Base-by-base conservation (phyloP, 1,140 invertebrate species). In the Drosophila tsacasi region DNA sequence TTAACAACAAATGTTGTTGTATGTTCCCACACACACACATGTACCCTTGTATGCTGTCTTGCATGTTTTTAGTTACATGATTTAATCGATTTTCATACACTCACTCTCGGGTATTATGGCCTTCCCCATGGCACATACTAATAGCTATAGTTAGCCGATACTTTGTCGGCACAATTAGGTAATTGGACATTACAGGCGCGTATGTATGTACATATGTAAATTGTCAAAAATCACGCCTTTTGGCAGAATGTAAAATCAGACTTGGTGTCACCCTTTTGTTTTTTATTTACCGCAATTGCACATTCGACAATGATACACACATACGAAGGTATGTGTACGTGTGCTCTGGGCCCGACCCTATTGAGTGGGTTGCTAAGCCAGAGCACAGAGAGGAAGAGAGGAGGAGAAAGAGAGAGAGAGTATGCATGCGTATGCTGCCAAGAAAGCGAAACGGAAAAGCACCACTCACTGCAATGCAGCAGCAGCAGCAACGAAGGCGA, bases 51-150 rank as follows among this genome's bases (percentile, higher is more conserved):
- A 64, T 50, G 59, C 30, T 69, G 71, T 44, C 39, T 73, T 61
- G 57, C 60, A 44, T 61, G 69, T 60, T 68, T 55, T 61, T 37
- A 30, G 67, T 73, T 74, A 61, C 69, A 72, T 71, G 46, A 42
- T 73, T 74, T 60, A 58, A 74, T 74, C 55, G 71, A 74, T 74
- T 74, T 74, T 74, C 42, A 46, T 72, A 59, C 52, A 49, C 50
- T 57, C 68, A 59, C 54, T 57, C 68, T 25, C 23, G 54, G 54
- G 54, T 25, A 39, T 39, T 39, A 23, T 60, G 69, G 55, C 63
- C 27, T 37, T 32, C 4, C 4, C 7, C 47, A 50, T 63, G 0
- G 46, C 47, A 46, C 25, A 19, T 25, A 62, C 27, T 15, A 62
- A 39, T n/a, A 3, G 30, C 27, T 21, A 58, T 40, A 21, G 39